Conservation (phyloP, 2,797 vertebrate genomes). For the Micrastur ruficollis region DNA sequence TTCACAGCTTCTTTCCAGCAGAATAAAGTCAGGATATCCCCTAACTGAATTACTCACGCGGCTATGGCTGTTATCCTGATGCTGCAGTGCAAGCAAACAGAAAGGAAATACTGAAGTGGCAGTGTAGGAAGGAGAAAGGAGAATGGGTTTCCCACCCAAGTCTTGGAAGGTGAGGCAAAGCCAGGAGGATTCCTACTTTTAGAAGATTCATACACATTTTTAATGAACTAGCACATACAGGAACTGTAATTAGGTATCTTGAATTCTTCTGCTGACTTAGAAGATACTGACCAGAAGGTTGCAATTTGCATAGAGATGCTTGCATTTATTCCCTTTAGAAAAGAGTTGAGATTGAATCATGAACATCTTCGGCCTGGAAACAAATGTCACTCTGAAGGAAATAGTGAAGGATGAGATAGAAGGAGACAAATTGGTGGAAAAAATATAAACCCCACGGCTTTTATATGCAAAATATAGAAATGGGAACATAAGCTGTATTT, state of each 20-base stretch:
- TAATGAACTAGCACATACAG: neutral
- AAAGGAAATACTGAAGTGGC: neutral
- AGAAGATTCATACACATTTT: neutral
- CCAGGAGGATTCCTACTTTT: neutral
- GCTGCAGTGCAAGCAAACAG: neutral
- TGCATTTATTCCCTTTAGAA: neutral
- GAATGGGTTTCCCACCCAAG: neutral
- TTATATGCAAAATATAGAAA: neutral
- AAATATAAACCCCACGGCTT: neutral
- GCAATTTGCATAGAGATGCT: neutral
- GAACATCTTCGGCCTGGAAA: neutral
- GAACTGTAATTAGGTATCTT: neutral
- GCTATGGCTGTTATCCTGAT: neutral
- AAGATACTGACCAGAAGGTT: neutral
- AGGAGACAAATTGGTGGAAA: neutral
- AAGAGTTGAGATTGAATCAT: neutral
- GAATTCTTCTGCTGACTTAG: neutral
- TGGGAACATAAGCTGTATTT: neutral
- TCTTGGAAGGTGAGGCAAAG: neutral
- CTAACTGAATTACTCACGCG: neutral
- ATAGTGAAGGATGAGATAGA: neutral
- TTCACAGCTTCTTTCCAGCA: neutral
- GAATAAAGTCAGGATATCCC: neutral
- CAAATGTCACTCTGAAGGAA: neutral
- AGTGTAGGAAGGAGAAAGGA: neutral